These are phyloP conservation scores for Neolamprologus sp. DNA, from an alignment of 2,113 vertebrate species.

Conservation along the genomic window DNA sequence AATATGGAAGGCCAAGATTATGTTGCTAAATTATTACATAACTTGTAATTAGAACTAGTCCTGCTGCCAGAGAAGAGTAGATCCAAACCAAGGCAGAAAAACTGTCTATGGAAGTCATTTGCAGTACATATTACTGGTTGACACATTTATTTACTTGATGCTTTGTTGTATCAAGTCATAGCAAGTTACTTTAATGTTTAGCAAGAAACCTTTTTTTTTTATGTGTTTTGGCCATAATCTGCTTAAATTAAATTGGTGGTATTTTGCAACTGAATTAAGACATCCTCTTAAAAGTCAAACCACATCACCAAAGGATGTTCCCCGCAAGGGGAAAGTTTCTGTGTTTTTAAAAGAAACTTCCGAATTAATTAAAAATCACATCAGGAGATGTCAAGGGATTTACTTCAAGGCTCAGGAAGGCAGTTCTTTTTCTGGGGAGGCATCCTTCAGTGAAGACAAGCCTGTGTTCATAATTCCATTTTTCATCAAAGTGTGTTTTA, in stretches of 20 bases:
- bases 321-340: conserved; percentile 33
- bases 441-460: conserved; percentile 52
- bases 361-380: conserved; percentile 68
- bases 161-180: background rate
- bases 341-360: conserved; percentile 51
- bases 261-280: conserved; percentile 2
- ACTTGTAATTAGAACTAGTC: background rate
- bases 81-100: background rate
- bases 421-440: conserved; percentile 26
- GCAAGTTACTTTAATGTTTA: background rate
- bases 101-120: background rate
- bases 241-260: background rate
- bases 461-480: conserved; percentile 63
- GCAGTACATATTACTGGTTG: background rate
- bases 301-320: background rate
- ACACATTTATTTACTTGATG: background rate
- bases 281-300: conserved; percentile 26
- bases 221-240: background rate
- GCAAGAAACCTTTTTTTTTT: background rate
- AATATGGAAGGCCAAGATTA: conserved; percentile 6
- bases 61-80: background rate
- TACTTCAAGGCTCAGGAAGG: conserved; percentile 58
- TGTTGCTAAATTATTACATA: background rate
- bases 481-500: conserved; percentile 71
- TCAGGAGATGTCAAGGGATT: conserved; percentile 65